phyloP scores from a whole-genome alignment of 2,888 invertebrate genomes.

The Drosophila testacea region DNA sequence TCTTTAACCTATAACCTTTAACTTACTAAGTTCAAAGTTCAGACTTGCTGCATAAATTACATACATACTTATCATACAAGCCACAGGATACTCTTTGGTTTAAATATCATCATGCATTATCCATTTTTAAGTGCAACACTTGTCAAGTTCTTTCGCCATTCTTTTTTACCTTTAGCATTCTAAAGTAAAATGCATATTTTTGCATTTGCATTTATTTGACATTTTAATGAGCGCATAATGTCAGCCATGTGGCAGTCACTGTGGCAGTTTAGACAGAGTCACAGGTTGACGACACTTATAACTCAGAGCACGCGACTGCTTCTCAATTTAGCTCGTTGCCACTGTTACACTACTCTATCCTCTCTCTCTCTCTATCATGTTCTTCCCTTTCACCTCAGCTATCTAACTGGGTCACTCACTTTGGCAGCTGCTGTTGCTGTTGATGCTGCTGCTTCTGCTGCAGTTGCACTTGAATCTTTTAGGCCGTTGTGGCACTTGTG shows the following conservation, averaged over 20 bases:
- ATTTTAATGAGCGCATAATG: conserved; percentile 82
- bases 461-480: conserved; percentile 81
- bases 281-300: conserved; percentile 46
- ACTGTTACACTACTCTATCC: neutral
- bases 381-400: conserved; percentile 27
- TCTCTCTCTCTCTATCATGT: neutral
- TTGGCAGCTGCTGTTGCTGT: conserved; percentile 49
- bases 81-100: conserved; percentile 23
- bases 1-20: neutral
- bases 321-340: conserved; percentile 41
- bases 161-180: conserved; percentile 22
- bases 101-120: conserved; percentile 52
- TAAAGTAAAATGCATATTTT: conserved; percentile 58
- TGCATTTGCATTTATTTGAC: conserved; percentile 77
- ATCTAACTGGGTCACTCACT: conserved; percentile 78
- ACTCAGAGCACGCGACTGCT: conserved; percentile 37
- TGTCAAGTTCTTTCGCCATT: conserved; percentile 26
- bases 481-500: conserved; percentile 80
- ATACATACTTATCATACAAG: conserved; percentile 13
- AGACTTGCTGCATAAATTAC: conserved; percentile 18
- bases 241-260: conserved; percentile 36
- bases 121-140: conserved; percentile 57
- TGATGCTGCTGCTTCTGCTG: conserved; percentile 6
- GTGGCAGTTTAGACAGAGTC: conserved; percentile 18
- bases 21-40: conserved; percentile 70